phyloP scores from a whole-genome alignment of 2,113 vertebrate species.

The Felis chaus region DNA sequence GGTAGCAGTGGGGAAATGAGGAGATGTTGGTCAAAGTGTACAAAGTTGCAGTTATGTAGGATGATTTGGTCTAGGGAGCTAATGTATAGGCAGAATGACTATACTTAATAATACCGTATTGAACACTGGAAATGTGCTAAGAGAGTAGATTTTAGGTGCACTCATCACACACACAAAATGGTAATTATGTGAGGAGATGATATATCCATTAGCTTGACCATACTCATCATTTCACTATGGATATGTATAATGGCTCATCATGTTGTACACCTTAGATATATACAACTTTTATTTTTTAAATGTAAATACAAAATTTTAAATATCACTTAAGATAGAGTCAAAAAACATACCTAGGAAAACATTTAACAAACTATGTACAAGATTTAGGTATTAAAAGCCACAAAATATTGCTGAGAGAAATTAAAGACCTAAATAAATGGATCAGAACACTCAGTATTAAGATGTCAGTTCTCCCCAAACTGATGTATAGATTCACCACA shows the following conservation, averaged over 20 bases:
- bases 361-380: not conserved
- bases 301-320: not conserved
- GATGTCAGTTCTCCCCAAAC: not conserved
- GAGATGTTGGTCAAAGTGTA: not conserved
- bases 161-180: not conserved
- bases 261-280: not conserved
- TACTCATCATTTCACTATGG: not conserved
- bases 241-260: not conserved
- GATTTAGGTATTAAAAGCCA: not conserved
- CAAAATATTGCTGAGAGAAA: not conserved
- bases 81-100: not conserved
- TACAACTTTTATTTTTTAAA: not conserved
- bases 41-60: not conserved
- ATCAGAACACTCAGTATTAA: not conserved
- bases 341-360: not conserved
- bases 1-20: not conserved
- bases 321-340: not conserved
- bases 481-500: not conserved
- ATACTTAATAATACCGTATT: not conserved
- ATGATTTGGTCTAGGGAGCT: not conserved
- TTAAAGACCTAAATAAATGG: not conserved
- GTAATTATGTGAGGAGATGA: not conserved
- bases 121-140: not conserved
- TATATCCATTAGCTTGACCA: not conserved
- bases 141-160: not conserved